These are phyloP conservation scores for Choloepus didactylus DNA, from an alignment of 2,797 vertebrate genomes.

Conservation along the genomic window DNA sequence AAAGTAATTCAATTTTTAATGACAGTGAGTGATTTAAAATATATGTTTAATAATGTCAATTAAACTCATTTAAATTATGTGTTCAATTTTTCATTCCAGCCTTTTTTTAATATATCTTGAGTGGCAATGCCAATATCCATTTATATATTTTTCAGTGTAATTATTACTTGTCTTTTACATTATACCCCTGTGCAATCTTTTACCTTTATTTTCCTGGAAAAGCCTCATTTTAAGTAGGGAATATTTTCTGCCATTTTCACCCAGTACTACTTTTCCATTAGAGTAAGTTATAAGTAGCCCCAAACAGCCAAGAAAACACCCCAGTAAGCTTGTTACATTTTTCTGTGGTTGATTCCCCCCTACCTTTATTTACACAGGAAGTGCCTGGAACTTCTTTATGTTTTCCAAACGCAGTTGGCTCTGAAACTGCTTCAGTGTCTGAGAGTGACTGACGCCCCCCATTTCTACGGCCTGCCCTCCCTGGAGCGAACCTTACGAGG, in stretches of 20 bases:
- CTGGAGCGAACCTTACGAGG: slow-evolving; percentile 94
- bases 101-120: not conserved
- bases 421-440: slow-evolving; percentile 94
- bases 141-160: not conserved
- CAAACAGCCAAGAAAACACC: not conserved
- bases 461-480: slow-evolving; percentile 97
- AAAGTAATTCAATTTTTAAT: slow-evolving; percentile 28
- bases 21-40: not conserved
- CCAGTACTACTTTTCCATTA: not conserved
- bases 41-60: not conserved
- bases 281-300: not conserved
- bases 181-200: not conserved
- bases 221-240: not conserved
- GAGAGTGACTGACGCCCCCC: slow-evolving; percentile 94
- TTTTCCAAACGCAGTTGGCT: slow-evolving; percentile 94
- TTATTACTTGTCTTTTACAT: slow-evolving; percentile 13
- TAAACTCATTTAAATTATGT: not conserved
- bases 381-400: slow-evolving; percentile 91
- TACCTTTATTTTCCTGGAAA: not conserved
- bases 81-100: slow-evolving; percentile 9
- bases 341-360: not conserved
- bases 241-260: not conserved
- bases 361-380: slow-evolving; percentile 87
- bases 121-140: not conserved
- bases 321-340: not conserved